Percentiles rank a stretch among this genome's conserved stretches.
phyloP scores from a whole-genome alignment of 2,797 vertebrate genomes.

The Balearica regulorum region DNA sequence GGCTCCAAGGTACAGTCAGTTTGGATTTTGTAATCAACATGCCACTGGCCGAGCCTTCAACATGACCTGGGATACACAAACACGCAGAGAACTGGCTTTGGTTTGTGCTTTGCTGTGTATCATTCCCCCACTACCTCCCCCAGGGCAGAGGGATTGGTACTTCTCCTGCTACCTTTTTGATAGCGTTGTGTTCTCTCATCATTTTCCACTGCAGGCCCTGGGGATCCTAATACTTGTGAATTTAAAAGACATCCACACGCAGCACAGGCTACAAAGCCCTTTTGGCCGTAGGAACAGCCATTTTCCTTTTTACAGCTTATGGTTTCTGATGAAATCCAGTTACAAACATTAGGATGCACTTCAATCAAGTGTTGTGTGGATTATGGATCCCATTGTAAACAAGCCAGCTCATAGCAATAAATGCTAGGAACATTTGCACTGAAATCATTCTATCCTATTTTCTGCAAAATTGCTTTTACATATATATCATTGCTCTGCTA shows the following conservation, averaged over 20 bases:
- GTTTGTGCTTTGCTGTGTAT: neutral
- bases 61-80: neutral
- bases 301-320: slow-evolving; percentile 50
- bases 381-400: slow-evolving; percentile 58
- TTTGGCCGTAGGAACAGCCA: neutral
- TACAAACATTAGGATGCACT: slow-evolving; percentile 55
- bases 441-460: slow-evolving; percentile 55
- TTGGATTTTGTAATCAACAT: slow-evolving; percentile 31
- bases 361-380: slow-evolving; percentile 32
- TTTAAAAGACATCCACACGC: neutral
- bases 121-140: neutral
- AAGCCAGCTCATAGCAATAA: slow-evolving; percentile 34
- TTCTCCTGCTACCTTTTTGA: slow-evolving; percentile 33
- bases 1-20: slow-evolving; percentile 4
- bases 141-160: neutral
- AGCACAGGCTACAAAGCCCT: slow-evolving; percentile 20
- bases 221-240: slow-evolving; percentile 11
- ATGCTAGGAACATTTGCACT: slow-evolving; percentile 17
- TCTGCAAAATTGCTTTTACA: slow-evolving; percentile 56
- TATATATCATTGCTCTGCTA: neutral
- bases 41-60: neutral
- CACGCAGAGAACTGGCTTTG: neutral
- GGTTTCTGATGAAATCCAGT: slow-evolving; percentile 52
- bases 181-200: slow-evolving; percentile 13
- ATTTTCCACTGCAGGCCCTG: slow-evolving; percentile 12